These are phyloP conservation scores for Bucco capensis DNA, from an alignment of 2,113 vertebrate species.

Conservation along the genomic window DNA sequence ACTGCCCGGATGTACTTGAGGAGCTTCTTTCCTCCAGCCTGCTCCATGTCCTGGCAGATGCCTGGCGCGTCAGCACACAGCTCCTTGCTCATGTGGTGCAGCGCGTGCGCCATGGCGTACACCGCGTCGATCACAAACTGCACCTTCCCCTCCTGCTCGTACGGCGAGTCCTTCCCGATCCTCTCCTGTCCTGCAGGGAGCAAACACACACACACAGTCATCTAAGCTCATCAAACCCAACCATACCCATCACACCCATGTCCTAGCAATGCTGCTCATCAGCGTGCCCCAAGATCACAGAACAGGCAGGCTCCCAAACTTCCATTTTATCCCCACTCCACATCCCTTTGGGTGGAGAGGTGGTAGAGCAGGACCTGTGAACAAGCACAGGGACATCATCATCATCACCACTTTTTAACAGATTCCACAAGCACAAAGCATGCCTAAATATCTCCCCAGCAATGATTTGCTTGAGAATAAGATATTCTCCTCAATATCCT, in stretches of 20 bases:
- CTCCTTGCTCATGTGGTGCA: slow-evolving; percentile 93
- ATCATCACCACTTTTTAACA: background rate
- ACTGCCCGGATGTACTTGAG: slow-evolving; percentile 91
- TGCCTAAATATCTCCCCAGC: no score
- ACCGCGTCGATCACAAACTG: slow-evolving; percentile 96
- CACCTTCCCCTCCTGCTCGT: slow-evolving; percentile 96
- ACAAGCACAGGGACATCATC: background rate
- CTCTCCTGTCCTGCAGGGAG: slow-evolving; percentile 86
- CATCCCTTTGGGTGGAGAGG: background rate
- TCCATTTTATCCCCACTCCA: no score
- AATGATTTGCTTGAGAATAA: background rate
- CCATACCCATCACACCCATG: no score
- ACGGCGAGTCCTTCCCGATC: slow-evolving; percentile 88
- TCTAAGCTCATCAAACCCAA: no score
- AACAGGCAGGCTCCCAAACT: background rate
- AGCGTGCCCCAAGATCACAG: no score
- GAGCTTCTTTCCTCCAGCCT: slow-evolving; percentile 86
- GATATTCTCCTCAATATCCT: background rate
- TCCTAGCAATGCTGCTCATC: no score
- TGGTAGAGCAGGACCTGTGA: background rate
- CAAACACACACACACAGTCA: background rate
- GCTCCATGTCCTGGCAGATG: slow-evolving; percentile 89
- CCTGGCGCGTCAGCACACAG: slow-evolving; percentile 85
- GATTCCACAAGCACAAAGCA: background rate
- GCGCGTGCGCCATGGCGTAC: slow-evolving; percentile 92